Evolutionary conservation across 2,113 vertebrate species (phyloP).

Genomic region (Orthochromis indermauri): DNA sequence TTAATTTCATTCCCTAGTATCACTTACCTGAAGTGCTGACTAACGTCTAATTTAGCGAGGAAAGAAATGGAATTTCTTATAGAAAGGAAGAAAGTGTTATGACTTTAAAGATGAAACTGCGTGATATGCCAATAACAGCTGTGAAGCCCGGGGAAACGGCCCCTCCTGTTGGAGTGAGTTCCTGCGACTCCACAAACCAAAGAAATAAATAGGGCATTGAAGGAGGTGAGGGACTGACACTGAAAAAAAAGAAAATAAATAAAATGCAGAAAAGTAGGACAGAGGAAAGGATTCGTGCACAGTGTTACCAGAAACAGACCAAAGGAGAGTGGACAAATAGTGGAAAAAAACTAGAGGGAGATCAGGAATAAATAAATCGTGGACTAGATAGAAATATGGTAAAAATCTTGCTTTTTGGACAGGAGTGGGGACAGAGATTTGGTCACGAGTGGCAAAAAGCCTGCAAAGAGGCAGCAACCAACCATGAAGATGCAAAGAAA

Average conservation of each 20-base stretch:
- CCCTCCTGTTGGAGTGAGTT: not conserved
- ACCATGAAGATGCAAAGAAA: not conserved
- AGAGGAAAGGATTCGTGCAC: not conserved
- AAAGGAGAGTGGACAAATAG: not conserved
- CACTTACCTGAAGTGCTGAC: constrained; percentile 34
- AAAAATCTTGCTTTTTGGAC: not conserved
- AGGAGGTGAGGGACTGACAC: not conserved
- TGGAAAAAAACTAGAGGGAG: not conserved
- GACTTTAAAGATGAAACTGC: constrained; percentile 34
- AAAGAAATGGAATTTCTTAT: constrained; percentile 33
- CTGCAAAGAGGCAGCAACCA: not conserved
- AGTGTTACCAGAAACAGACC: not conserved
- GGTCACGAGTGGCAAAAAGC: not conserved
- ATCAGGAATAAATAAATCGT: not conserved
- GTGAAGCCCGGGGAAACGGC: not conserved
- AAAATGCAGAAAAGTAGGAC: not conserved
- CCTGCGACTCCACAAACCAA: not conserved
- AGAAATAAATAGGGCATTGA: not conserved
- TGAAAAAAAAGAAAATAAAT: not conserved
- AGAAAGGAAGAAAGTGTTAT: constrained; percentile 15
- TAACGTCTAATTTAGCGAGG: constrained; percentile 29
- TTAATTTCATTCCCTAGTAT: constrained; percentile 29
- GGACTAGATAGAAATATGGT: not conserved
- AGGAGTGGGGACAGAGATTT: not conserved
- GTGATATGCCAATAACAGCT: constrained; percentile 14